phyloP scores from a whole-genome alignment of 2,113 vertebrate species.

The Alces alces region DNA sequence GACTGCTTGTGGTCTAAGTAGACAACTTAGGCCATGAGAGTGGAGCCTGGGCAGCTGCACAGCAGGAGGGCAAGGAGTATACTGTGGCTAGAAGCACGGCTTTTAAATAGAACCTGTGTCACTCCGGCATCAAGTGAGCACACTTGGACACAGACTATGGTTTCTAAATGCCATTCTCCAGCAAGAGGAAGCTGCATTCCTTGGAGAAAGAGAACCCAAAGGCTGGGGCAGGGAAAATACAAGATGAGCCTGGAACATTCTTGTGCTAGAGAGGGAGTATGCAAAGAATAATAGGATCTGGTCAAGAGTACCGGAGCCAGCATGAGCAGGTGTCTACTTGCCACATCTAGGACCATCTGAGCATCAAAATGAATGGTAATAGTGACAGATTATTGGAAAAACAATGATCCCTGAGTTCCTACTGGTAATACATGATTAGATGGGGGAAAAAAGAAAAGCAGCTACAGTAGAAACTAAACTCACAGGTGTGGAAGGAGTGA shows the following conservation, averaged over 20 bases:
- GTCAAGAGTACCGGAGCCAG: neutral
- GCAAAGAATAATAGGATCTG: neutral
- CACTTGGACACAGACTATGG: neutral
- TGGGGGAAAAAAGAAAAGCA: neutral
- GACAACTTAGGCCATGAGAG: neutral
- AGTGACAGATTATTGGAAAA: neutral
- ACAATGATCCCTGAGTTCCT: neutral
- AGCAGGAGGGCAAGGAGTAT: fast-evolving
- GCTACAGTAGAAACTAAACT: neutral
- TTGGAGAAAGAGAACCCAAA: neutral
- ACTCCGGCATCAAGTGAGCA: neutral
- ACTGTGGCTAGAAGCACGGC: neutral
- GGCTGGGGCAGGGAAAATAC: neutral
- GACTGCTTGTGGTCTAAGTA: neutral
- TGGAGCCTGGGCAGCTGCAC: neutral
- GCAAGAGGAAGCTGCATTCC: neutral
- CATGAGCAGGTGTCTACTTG: neutral
- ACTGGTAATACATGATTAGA: neutral
- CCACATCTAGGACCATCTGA: neutral
- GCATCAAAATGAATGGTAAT: neutral
- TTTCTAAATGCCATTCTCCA: neutral
- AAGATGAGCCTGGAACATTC: neutral
- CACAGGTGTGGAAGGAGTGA: neutral
- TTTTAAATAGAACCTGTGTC: neutral
- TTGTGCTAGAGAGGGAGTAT: neutral